Percentiles rank a stretch among this genome's conserved stretches.
phyloP scores from a whole-genome alignment of 1,140 invertebrate genomes.

The Habropoda laboriosa region DNA sequence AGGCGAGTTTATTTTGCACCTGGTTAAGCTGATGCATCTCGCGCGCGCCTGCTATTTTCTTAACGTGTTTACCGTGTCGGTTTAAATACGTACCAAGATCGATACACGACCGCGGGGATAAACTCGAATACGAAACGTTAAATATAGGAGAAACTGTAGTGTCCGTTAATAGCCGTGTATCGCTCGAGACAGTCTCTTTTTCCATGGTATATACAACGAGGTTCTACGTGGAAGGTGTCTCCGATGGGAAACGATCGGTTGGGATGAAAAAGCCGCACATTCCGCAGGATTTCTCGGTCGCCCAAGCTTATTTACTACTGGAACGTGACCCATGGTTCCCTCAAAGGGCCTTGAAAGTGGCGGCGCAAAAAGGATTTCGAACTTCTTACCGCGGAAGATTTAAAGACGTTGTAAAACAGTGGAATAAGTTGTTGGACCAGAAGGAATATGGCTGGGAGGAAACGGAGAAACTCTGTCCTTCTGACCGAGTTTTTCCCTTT shows the following conservation, averaged over 20 bases:
- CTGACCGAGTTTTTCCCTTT: conserved; percentile 26
- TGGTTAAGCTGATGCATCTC: conserved; percentile 32
- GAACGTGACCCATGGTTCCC: background rate
- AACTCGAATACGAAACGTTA: conserved; percentile 3
- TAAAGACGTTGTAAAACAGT: conserved; percentile 32
- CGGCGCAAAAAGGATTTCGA: background rate
- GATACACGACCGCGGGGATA: background rate
- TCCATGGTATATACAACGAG: too few relatives aligned
- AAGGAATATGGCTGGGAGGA: background rate
- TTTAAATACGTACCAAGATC: conserved; percentile 30
- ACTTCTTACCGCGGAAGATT: conserved; percentile 7
- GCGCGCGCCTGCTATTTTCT: conserved; percentile 11
- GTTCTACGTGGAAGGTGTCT: background rate
- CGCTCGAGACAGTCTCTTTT: background rate
- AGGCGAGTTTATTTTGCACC: conserved; percentile 53
- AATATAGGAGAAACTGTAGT: conserved; percentile 11
- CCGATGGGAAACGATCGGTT: background rate
- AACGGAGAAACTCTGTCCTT: background rate
- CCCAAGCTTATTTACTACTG: conserved; percentile 18
- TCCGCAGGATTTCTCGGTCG: background rate
- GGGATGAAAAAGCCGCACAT: background rate
- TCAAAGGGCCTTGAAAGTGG: background rate
- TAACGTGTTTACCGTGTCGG: conserved; percentile 44
- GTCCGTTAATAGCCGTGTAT: conserved; percentile 16
- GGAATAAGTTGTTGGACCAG: background rate